Conservation (phyloP, 2,888 invertebrate genomes). For the Agonopterix heracliana region DNA sequence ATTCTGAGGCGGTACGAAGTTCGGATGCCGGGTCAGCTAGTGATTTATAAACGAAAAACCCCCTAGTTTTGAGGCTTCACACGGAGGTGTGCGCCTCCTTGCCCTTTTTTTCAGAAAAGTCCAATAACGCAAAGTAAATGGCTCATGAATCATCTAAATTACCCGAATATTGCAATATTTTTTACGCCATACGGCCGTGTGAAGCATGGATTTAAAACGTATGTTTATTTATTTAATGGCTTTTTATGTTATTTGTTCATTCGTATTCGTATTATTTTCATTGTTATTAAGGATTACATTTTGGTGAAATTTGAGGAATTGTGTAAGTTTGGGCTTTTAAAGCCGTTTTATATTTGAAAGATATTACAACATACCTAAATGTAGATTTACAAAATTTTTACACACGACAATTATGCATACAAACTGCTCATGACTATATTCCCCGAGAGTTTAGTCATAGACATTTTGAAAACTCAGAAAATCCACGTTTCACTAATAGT, state of each 20-base stretch:
- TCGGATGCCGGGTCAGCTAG: too few relatives aligned
- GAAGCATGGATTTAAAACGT: constrained; percentile 14
- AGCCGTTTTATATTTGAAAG: neutral
- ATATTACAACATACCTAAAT: too few relatives aligned
- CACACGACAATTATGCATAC: too few relatives aligned
- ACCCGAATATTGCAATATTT: constrained; percentile 17
- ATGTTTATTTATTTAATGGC: constrained; percentile 10
- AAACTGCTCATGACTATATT: too few relatives aligned
- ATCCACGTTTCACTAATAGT: too few relatives aligned
- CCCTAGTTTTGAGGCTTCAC: constrained; percentile 1
- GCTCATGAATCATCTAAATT: constrained; percentile 18
- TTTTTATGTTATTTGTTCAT: constrained; percentile 8
- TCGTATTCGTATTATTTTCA: neutral
- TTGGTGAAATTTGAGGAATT: neutral
- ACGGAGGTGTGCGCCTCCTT: constrained; percentile 4
- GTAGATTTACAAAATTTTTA: too few relatives aligned
- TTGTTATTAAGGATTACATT: neutral
- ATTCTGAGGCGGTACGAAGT: too few relatives aligned
- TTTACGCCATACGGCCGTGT: constrained; percentile 8
- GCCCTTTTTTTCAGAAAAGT: constrained; percentile 11
- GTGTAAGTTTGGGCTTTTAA: neutral
- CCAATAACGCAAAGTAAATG: constrained; percentile 17
- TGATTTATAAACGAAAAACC: neutral
- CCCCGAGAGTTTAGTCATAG: too few relatives aligned
- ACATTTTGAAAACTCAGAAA: too few relatives aligned